A percentile compares a stretch with the other conserved stretches of the same genome.
phyloP scores from a whole-genome alignment of 1,140 invertebrate genomes.

The Ctenoplectra terminalis region DNA sequence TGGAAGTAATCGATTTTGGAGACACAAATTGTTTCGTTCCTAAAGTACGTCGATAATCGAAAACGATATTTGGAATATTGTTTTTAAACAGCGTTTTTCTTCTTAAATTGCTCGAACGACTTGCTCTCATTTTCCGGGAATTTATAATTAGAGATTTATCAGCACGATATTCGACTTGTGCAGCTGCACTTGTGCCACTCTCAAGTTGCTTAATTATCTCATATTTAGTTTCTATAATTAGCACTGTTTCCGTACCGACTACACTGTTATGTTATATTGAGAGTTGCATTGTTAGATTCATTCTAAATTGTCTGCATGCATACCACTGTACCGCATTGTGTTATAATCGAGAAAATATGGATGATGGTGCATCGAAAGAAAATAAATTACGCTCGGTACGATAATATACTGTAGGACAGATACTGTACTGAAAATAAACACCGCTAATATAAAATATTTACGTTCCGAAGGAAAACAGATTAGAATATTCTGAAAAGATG shows the following conservation, averaged over 20 bases:
- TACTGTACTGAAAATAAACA: too few species aligned
- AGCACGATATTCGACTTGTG: not conserved
- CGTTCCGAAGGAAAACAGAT: too few species aligned
- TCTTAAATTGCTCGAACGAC: not conserved
- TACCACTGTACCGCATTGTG: too few species aligned
- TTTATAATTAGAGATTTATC: not conserved
- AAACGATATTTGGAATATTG: not conserved
- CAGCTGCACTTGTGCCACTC: slow-evolving; percentile 28
- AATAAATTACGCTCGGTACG: too few species aligned
- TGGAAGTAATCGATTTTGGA: not conserved
- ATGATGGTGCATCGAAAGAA: too few species aligned
- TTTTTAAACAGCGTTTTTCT: not conserved
- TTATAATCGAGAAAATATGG: too few species aligned
- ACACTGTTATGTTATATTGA: not conserved
- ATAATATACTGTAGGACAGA: too few species aligned
- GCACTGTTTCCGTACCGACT: not conserved
- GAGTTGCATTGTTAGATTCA: too few species aligned
- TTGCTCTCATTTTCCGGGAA: not conserved
- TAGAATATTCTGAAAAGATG: too few species aligned
- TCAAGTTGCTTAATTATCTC: slow-evolving; percentile 31
- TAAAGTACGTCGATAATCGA: not conserved
- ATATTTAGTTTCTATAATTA: slow-evolving; percentile 38
- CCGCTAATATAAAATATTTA: too few species aligned
- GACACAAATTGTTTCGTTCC: not conserved
- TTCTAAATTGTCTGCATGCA: too few species aligned